A percentile compares a stretch with the other conserved stretches of the same genome.
Conservation (phyloP, 1,140 invertebrate species). For the Uloborus diversus region DNA sequence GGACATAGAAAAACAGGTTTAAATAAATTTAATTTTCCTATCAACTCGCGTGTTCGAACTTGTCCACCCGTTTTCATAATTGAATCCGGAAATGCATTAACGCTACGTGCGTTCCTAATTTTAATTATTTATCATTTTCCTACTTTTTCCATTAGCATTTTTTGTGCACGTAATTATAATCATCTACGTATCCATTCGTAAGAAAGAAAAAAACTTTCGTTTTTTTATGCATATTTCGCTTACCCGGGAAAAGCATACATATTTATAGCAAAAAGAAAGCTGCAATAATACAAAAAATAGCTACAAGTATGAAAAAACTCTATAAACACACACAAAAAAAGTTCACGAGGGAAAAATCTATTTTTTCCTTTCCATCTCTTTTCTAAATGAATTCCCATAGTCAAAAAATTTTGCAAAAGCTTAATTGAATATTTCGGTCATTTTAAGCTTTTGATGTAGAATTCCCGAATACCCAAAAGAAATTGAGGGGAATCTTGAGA, state of each 20-base stretch:
- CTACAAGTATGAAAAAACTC: neutral
- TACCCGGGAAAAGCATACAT: neutral
- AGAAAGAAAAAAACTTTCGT: neutral
- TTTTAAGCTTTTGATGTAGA: conserved; percentile 28
- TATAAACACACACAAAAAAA: neutral
- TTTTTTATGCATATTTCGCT: neutral
- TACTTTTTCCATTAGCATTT: conserved; percentile 35
- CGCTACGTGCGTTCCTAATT: conserved; percentile 4
- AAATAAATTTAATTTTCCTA: neutral
- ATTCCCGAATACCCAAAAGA: conserved; percentile 5
- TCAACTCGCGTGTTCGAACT: neutral
- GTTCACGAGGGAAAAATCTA: neutral
- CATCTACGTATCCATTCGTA: neutral
- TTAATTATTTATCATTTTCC: conserved; percentile 35
- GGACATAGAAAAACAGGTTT: neutral
- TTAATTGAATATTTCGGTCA: conserved; percentile 43
- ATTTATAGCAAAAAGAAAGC: neutral
- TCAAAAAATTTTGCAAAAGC: conserved; percentile 30
- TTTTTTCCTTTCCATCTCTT: neutral
- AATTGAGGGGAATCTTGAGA: conserved; percentile 19
- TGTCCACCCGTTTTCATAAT: neutral
- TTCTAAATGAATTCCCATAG: conserved; percentile 29
- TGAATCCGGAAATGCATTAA: conserved; percentile 10
- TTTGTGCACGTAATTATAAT: conserved; percentile 11
- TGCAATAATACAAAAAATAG: neutral